Conservation (phyloP, 2,113 vertebrate genomes). For the Grammomys dolichurus region DNA sequence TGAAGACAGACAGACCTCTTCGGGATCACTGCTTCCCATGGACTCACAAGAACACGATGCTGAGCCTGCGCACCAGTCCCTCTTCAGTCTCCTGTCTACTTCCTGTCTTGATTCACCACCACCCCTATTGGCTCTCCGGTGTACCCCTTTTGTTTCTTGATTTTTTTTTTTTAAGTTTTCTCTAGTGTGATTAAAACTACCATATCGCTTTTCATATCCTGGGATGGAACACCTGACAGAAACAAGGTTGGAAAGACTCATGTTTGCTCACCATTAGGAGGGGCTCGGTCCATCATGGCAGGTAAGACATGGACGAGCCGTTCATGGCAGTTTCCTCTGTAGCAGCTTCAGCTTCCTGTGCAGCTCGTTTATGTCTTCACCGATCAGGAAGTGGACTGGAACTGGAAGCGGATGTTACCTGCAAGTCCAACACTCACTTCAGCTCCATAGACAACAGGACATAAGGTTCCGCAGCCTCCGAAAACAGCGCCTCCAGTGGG, state of each 20-base stretch:
- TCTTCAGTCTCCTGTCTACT: neutral
- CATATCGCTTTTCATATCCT: neutral
- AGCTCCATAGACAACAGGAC: fast-evolving
- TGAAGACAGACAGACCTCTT: neutral
- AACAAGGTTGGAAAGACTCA: neutral
- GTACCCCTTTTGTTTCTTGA: neutral
- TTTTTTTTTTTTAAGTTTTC: neutral
- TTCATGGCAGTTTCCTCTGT: neutral
- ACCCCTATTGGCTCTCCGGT: neutral
- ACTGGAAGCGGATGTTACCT: neutral
- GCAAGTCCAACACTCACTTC: too few species aligned
- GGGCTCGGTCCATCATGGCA: neutral
- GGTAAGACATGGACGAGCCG: neutral
- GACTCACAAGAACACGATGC: neutral
- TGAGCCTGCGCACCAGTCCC: neutral
- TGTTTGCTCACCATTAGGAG: too few species aligned
- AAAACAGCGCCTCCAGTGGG: neutral
- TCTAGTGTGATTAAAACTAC: neutral
- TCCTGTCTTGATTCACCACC: neutral
- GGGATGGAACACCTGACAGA: neutral
- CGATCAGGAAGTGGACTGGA: neutral
- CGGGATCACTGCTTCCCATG: neutral
- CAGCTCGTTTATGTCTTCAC: neutral
- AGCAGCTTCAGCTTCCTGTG: neutral
- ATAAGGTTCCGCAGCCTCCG: neutral